phyloP scores from a whole-genome alignment of 1,140 invertebrate genomes.

The Drosophila asahinai region DNA sequence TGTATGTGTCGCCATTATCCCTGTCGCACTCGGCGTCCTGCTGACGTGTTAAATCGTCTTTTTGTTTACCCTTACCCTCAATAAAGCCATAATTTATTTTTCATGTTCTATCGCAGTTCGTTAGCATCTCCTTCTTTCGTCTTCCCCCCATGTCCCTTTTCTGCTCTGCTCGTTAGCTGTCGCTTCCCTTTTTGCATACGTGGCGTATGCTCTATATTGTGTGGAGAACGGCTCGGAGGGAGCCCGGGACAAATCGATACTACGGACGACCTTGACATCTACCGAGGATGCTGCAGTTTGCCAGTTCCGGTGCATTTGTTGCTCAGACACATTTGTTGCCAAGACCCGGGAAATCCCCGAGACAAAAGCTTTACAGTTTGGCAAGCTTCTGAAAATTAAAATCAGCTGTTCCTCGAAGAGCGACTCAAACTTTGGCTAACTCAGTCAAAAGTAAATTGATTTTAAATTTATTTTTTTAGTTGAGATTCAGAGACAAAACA shows the following conservation, averaged over 20 bases:
- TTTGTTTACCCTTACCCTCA: conserved; percentile 83
- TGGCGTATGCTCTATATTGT: conserved; percentile 41
- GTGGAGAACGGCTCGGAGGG: conserved; percentile 1
- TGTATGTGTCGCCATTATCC: conserved; percentile 54
- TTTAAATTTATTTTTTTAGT: too few relatives aligned
- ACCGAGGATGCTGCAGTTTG: conserved; percentile 38
- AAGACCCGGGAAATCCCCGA: neutral
- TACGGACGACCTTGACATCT: conserved; percentile 60
- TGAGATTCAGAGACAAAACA: neutral
- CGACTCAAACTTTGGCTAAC: neutral
- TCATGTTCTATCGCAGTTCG: conserved; percentile 78
- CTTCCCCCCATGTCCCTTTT: neutral
- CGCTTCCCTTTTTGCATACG: conserved; percentile 54
- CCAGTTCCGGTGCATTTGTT: conserved; percentile 53
- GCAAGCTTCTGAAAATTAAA: conserved; percentile 1
- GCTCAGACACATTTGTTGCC: conserved; percentile 57
- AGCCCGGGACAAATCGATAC: conserved; percentile 56
- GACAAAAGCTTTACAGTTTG: conserved; percentile 48
- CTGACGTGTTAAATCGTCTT: conserved; percentile 83
- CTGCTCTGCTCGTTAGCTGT: conserved; percentile 42
- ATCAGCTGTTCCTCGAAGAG: neutral
- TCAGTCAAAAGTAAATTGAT: neutral
- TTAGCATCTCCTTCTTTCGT: conserved; percentile 36
- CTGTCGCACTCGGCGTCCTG: conserved; percentile 70
- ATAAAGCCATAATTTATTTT: conserved; percentile 83